Conservation (phyloP, 1,140 invertebrate genomes). For the Diabrotica virgifera region DNA sequence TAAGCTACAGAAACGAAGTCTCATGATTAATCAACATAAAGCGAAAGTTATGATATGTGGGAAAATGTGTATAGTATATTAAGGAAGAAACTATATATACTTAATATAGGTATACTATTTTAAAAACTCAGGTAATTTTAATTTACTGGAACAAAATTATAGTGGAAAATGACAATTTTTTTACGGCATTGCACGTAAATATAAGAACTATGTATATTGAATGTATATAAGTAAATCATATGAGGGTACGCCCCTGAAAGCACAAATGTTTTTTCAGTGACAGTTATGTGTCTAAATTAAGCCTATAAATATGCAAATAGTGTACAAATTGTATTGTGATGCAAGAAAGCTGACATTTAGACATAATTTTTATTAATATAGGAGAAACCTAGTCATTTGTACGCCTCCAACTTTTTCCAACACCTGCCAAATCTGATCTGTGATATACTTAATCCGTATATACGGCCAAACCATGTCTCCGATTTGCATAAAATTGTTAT, state of each 20-base stretch:
- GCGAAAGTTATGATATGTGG: no score
- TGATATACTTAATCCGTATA: background rate
- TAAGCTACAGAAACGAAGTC: no score
- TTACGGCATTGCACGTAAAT: no score
- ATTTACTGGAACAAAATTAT: no score
- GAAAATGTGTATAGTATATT: no score
- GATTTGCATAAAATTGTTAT: slow-evolving; percentile 9
- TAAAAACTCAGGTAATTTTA: no score
- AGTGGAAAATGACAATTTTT: no score
- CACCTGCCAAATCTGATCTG: background rate
- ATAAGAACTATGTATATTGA: no score
- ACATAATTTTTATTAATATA: background rate
- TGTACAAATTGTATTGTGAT: background rate
- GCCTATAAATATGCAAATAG: slow-evolving; percentile 1
- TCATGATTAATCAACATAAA: no score
- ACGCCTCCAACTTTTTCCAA: background rate
- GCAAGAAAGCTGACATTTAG: background rate
- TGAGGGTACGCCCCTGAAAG: background rate
- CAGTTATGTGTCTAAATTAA: background rate
- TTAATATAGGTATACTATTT: no score
- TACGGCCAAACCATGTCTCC: background rate
- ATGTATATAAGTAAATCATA: no score
- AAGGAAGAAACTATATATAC: no score
- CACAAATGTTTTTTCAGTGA: background rate
- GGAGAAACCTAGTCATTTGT: slow-evolving; percentile 2